Evolutionary conservation across 2,888 invertebrate genomes (phyloP).

Genomic region (Hydrotaea cyrtoneurina): DNA sequence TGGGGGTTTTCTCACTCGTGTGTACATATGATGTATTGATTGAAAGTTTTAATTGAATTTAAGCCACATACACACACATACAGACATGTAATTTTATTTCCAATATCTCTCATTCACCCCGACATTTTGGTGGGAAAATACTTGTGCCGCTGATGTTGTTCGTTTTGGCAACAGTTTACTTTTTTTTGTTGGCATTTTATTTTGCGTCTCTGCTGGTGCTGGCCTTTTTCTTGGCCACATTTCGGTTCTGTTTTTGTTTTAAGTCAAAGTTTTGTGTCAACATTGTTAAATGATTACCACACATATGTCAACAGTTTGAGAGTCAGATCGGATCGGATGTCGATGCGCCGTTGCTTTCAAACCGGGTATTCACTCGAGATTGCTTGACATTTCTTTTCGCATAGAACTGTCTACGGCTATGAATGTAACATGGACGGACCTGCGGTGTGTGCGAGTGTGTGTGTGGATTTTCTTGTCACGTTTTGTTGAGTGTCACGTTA

Average conservation of each 20-base stretch:
- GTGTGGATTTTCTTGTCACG: constrained; percentile 60
- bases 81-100: constrained; percentile 27
- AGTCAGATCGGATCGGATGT: constrained; percentile 23
- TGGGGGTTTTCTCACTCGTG: neutral
- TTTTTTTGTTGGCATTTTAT: neutral
- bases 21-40: constrained; percentile 54
- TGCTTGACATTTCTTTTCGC: constrained; percentile 33
- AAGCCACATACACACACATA: constrained; percentile 34
- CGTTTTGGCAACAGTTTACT: constrained; percentile 52
- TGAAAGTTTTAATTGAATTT: constrained; percentile 65
- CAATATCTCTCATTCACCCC: neutral
- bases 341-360: constrained; percentile 28
- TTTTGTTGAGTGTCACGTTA: constrained; percentile 63
- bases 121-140: constrained; percentile 64
- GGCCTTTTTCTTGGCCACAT: neutral
- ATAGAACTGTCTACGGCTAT: constrained; percentile 10
- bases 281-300: constrained; percentile 58
- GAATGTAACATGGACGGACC: constrained; percentile 9
- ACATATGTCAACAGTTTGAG: constrained; percentile 52
- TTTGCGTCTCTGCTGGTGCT: neutral
- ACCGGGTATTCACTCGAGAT: constrained; percentile 10
- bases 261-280: constrained; percentile 34
- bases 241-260: constrained; percentile 3
- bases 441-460: neutral
- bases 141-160: constrained; percentile 24